Conservation (phyloP, 1,140 invertebrate species). For the Monochamus saltuarius region DNA sequence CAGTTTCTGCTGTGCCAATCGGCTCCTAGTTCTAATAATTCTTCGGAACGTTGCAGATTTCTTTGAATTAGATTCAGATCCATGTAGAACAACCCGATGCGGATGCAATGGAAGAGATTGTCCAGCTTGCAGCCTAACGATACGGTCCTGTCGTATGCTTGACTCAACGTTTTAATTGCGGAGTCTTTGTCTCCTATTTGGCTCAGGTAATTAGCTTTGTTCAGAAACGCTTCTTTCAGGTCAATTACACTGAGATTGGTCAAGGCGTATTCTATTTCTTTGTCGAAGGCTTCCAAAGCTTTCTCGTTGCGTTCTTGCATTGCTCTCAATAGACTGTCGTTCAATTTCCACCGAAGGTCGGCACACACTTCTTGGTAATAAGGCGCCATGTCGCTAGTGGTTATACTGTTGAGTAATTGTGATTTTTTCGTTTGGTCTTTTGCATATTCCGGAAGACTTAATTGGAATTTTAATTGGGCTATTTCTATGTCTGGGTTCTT, state of each 20-base stretch:
- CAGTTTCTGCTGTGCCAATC: constrained; percentile 98
- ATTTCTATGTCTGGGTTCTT: constrained; percentile 35
- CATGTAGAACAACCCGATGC: constrained; percentile 83
- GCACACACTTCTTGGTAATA: constrained; percentile 87
- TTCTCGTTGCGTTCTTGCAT: constrained; percentile 84
- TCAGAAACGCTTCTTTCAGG: constrained; percentile 76
- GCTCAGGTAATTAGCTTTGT: constrained; percentile 92
- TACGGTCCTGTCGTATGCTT: constrained; percentile 87
- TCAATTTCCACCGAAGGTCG: constrained; percentile 77
- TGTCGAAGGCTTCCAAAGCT: constrained; percentile 78
- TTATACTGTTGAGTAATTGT: constrained; percentile 75
- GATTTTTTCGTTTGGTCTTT: constrained; percentile 61
- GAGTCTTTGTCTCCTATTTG: constrained; percentile 90
- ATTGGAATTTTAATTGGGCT: constrained; percentile 72
- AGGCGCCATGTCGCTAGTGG: constrained; percentile 87
- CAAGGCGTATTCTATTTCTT: constrained; percentile 87
- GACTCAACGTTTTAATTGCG: constrained; percentile 69
- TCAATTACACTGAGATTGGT: constrained; percentile 88
- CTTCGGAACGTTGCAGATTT: constrained; percentile 26
- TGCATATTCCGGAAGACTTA: constrained; percentile 66
- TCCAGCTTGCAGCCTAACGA: constrained; percentile 85
- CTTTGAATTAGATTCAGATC: constrained; percentile 69
- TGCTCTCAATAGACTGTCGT: constrained; percentile 68
- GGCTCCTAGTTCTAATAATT: constrained; percentile 90
- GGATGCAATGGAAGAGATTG: constrained; percentile 85